Evolutionary conservation across 1,140 invertebrate genomes (phyloP).

Genomic region (Globodera ellingtonae): DNA sequence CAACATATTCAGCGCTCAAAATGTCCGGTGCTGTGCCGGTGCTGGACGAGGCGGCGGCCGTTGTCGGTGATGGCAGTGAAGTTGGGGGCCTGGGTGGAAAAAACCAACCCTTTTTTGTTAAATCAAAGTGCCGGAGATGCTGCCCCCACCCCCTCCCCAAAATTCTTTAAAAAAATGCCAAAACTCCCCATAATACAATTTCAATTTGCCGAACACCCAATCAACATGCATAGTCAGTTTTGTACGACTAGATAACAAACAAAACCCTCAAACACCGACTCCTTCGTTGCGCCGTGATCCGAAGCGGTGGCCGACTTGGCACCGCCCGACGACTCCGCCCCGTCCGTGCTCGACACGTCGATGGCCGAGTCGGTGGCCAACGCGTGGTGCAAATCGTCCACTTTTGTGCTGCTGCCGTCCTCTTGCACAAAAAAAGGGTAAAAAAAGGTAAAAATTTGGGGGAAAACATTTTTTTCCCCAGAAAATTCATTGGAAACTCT

Average conservation of each 20-base stretch:
- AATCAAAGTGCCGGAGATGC: no score
- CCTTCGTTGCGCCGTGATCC: neutral
- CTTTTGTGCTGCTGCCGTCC: constrained; percentile 33
- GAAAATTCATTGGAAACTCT: neutral
- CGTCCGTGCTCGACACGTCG: constrained; percentile 32
- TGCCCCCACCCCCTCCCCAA: no score
- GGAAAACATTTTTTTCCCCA: neutral
- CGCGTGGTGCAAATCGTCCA: neutral
- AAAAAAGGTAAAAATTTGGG: neutral
- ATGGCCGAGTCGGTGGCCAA: neutral
- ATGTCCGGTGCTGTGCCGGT: neutral
- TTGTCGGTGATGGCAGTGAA: neutral
- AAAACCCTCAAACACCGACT: no score
- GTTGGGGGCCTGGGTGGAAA: no score
- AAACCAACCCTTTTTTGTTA: no score
- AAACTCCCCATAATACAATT: no score
- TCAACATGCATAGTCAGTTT: no score
- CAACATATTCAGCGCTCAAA: neutral
- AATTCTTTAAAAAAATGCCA: no score
- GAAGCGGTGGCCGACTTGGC: neutral
- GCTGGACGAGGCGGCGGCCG: constrained; percentile 10
- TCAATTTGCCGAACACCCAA: no score
- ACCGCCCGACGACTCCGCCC: constrained; percentile 16
- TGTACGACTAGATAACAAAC: no score
- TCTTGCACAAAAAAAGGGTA: neutral